phyloP scores from a whole-genome alignment of 92 coral and sea anemone species.

The Epizoanthus scotinus region DNA sequence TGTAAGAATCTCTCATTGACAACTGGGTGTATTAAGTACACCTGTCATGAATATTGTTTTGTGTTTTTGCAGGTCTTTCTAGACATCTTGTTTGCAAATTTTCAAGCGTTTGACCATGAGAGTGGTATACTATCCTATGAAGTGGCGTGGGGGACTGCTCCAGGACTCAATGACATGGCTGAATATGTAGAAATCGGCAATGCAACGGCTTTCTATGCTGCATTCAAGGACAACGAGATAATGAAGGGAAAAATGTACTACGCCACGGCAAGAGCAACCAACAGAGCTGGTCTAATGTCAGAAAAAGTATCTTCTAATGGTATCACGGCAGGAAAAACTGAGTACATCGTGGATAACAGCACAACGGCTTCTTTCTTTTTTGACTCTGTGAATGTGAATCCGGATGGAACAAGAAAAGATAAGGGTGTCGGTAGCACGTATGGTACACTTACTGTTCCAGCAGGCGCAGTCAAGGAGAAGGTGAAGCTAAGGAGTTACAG shows the following conservation, averaged over 20 bases:
- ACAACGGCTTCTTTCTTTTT: conserved; percentile 88
- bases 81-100: background rate
- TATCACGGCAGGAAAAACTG: conserved; percentile 69
- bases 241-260: conserved; percentile 56
- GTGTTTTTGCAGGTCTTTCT: background rate
- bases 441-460: conserved; percentile 82
- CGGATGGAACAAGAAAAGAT: conserved; percentile 72
- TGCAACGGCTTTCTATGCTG: conserved; percentile 60
- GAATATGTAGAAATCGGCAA: conserved; percentile 71
- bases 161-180: conserved; percentile 52
- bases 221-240: no score
- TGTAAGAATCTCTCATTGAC: background rate
- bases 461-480: conserved; percentile 86
- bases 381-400: conserved; percentile 78
- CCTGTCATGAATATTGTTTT: background rate
- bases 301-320: conserved; percentile 70
- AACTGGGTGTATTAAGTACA: background rate
- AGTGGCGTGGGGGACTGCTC: conserved; percentile 71
- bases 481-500: conserved; percentile 69
- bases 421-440: conserved; percentile 83
- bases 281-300: conserved; percentile 68
- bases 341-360: conserved; percentile 61
- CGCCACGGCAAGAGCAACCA: conserved; percentile 71
- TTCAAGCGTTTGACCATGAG: conserved; percentile 45
- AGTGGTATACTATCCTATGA: conserved; percentile 64